These are phyloP conservation scores for Jacana jacana DNA, from an alignment of 2,113 vertebrate species.

Conservation along the genomic window DNA sequence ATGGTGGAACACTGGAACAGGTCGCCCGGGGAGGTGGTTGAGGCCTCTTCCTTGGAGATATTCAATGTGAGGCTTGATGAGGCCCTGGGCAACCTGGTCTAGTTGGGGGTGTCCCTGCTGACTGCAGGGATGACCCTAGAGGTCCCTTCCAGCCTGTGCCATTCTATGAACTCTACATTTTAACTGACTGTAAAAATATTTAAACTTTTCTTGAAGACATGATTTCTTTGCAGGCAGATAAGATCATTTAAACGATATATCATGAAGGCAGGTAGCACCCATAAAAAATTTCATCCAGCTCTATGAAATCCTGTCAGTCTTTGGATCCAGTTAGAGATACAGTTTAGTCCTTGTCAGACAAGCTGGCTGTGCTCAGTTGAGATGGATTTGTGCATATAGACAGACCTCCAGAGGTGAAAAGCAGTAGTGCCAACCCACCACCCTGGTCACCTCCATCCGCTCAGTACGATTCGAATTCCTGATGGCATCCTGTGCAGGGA, in stretches of 20 bases:
- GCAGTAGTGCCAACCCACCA: neutral
- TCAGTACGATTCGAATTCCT: neutral
- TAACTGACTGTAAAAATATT: neutral
- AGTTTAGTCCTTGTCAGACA: neutral
- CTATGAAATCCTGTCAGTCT: neutral
- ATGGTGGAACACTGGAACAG: no score
- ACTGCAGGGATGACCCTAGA: no score
- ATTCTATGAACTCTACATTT: no score
- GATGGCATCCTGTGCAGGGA: neutral
- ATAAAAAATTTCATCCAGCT: neutral
- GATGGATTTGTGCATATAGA: neutral
- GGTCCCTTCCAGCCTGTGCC: no score
- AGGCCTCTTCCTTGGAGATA: no score
- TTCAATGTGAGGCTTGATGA: no score
- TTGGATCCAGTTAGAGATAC: neutral
- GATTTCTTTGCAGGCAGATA: neutral
- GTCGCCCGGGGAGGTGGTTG: no score
- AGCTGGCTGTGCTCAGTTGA: neutral
- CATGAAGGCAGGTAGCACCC: neutral
- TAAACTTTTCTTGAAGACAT: neutral
- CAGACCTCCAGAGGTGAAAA: neutral
- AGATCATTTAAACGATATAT: neutral
- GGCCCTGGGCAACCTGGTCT: no score
- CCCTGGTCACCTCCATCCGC: accelerated
- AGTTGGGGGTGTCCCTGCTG: no score